Evolutionary conservation across 2,113 vertebrate genomes (phyloP).

Genomic region (Takifugu bimaculatus): DNA sequence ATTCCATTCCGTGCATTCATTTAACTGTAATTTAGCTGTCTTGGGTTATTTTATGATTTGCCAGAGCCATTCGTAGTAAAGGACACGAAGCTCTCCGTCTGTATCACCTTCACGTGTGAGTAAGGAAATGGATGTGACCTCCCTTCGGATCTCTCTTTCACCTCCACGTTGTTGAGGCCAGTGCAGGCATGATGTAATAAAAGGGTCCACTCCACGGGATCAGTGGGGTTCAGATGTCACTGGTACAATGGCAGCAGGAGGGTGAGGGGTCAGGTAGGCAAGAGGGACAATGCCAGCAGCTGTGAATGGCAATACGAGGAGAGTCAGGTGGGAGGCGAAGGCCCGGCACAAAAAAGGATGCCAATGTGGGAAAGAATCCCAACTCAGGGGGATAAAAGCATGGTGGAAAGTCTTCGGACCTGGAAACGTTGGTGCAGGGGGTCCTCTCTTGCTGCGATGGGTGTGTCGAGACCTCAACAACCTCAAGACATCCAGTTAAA

Average conservation of each 20-base stretch:
- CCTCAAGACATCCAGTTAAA: too few species aligned
- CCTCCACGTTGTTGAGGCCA: conserved; percentile 33
- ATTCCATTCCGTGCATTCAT: too few species aligned
- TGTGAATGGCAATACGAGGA: conserved; percentile 63
- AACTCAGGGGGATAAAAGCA: conserved; percentile 53
- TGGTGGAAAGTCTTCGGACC: conserved; percentile 69
- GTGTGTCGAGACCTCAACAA: too few species aligned
- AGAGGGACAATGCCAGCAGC: conserved; percentile 55
- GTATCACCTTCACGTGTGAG: conserved; percentile 29
- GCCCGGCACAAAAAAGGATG: conserved; percentile 32
- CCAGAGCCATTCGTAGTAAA: not conserved
- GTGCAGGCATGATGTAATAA: conserved; percentile 61
- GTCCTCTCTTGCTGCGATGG: too few species aligned
- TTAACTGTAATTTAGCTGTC: not conserved
- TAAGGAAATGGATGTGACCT: conserved; percentile 46
- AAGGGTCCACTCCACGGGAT: conserved; percentile 55
- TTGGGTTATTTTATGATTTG: not conserved
- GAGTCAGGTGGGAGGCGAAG: conserved; percentile 60
- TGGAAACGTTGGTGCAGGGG: not conserved
- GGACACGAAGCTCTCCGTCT: not conserved
- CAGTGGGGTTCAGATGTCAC: conserved; percentile 68
- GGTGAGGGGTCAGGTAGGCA: conserved; percentile 56
- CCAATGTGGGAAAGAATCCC: conserved; percentile 53
- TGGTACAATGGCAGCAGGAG: conserved; percentile 59
- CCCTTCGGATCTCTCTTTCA: conserved; percentile 23